Conservation (phyloP, 2,113 vertebrate genomes). For the Phylloscopus trochilus region DNA sequence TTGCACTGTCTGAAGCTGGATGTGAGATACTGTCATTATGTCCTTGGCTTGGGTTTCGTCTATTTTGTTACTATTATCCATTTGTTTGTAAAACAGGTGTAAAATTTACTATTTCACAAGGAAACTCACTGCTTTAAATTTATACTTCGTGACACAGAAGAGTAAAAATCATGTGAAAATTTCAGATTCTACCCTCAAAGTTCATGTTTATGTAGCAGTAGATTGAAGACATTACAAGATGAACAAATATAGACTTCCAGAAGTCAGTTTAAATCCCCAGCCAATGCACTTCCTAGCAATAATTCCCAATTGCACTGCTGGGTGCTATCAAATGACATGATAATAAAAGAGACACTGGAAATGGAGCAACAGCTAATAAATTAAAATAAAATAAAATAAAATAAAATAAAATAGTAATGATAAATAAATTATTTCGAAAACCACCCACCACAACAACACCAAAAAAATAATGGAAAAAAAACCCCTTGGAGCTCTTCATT, state of each 20-base stretch:
- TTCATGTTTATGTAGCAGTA: slow-evolving; percentile 26
- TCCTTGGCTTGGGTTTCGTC: background rate
- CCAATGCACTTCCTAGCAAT: background rate
- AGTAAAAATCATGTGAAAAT: background rate
- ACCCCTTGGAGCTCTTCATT: background rate
- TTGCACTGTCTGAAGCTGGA: background rate
- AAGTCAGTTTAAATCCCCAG: slow-evolving; percentile 27
- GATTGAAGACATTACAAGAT: background rate
- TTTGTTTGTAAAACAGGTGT: background rate
- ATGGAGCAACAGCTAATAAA: background rate
- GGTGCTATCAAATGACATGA: slow-evolving; percentile 14
- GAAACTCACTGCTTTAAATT: background rate
- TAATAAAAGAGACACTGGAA: slow-evolving; percentile 23
- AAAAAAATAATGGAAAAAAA: background rate
- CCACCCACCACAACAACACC: too few relatives aligned
- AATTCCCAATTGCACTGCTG: slow-evolving; percentile 17
- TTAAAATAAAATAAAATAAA: background rate
- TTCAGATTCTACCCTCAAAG: background rate
- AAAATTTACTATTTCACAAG: background rate
- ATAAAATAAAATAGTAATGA: too few relatives aligned
- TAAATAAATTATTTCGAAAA: background rate
- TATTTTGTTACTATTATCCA: background rate
- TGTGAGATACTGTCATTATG: background rate
- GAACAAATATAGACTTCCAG: background rate
- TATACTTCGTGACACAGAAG: background rate